phyloP scores from a whole-genome alignment of 2,888 invertebrate genomes.

The Fabriciana adippe region DNA sequence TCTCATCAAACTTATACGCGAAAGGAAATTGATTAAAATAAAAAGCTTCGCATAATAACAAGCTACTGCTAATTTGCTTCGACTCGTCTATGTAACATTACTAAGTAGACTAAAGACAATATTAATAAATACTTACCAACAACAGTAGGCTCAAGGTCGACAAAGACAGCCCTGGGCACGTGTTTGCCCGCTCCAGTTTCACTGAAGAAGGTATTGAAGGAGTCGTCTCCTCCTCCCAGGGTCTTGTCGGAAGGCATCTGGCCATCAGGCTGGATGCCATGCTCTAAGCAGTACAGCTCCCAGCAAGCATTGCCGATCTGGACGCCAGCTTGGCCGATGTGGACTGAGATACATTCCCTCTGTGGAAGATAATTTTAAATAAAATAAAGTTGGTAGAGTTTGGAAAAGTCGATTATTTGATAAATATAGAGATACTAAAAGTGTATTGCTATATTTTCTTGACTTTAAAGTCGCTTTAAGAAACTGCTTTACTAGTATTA shows the following conservation, averaged over 20 bases:
- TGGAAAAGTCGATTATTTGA: neutral
- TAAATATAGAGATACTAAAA: no score
- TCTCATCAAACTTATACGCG: no score
- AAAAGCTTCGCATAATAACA: no score
- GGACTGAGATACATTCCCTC: constrained; percentile 94
- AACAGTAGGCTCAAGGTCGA: constrained; percentile 96
- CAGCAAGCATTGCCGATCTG: constrained; percentile 94
- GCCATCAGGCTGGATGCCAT: constrained; percentile 92
- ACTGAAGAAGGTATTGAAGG: constrained; percentile 90
- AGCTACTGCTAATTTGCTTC: no score
- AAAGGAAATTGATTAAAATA: no score
- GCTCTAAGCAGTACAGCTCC: constrained; percentile 93
- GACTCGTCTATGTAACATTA: no score
- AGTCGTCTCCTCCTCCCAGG: constrained; percentile 88
- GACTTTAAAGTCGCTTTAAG: no score
- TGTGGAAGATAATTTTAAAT: constrained; percentile 51
- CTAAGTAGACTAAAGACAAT: neutral
- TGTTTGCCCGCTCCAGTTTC: constrained; percentile 91
- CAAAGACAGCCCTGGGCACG: constrained; percentile 93
- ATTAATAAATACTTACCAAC: constrained; percentile 84
- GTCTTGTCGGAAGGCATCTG: constrained; percentile 93
- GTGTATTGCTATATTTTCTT: no score
- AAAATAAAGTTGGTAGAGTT: neutral
- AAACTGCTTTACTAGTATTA: no score
- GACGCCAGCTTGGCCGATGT: constrained; percentile 93